phyloP scores from a whole-genome alignment of 2,797 vertebrate genomes.

The Neosalanx taihuensis region DNA sequence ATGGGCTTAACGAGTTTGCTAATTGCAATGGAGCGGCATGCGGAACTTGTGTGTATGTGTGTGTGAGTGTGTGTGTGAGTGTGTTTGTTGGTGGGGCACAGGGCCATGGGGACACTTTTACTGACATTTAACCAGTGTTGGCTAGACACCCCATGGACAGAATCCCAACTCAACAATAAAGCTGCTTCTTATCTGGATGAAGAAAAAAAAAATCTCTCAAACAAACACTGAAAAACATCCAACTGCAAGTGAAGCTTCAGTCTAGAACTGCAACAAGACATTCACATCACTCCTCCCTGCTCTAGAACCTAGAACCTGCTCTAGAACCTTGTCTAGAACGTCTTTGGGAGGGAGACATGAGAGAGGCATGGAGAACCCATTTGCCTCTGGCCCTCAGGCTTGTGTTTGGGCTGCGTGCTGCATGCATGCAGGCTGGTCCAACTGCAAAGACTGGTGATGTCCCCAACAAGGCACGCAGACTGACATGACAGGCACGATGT shows the following conservation, averaged over 20 bases:
- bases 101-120: conserved; percentile 2
- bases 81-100: conserved; percentile 19
- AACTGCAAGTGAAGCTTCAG: no score
- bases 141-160: conserved; percentile 2
- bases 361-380: not conserved
- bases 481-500: conserved; percentile 50
- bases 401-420: not conserved
- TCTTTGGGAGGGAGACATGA: not conserved
- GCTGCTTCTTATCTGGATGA: not conserved
- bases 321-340: no score
- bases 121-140: conserved; percentile 11
- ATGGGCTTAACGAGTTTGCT: conserved; percentile 76
- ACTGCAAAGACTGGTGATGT: conserved; percentile 52
- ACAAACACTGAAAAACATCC: no score
- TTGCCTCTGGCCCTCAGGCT: not conserved
- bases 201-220: not conserved
- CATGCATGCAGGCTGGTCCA: not conserved
- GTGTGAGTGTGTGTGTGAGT: conserved; percentile 15
- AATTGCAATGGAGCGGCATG: conserved; percentile 65
- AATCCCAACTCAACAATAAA: not conserved
- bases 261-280: not conserved
- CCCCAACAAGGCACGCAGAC: conserved; percentile 50
- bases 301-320: no score
- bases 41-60: conserved; percentile 39
- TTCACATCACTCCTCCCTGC: not conserved